These are phyloP conservation scores for Mesoligia furuncula DNA, from an alignment of 2,888 invertebrate species.

Conservation along the genomic window DNA sequence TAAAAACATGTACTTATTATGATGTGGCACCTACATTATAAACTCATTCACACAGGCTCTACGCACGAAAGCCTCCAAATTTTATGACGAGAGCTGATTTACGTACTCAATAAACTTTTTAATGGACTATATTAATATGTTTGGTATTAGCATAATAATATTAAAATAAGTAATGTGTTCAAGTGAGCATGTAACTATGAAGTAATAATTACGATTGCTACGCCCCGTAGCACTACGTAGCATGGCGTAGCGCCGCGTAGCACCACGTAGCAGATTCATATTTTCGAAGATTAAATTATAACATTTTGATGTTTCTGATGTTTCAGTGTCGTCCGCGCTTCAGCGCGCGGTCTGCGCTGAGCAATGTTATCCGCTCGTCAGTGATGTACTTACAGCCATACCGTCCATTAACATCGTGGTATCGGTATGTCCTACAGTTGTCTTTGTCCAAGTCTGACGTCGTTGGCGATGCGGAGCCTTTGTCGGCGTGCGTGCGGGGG, in stretches of 20 bases:
- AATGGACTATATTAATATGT: constrained; percentile 38
- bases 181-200: constrained; percentile 52
- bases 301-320: not conserved
- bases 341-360: not conserved
- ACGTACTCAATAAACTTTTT: constrained; percentile 42
- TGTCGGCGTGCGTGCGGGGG: constrained; percentile 58
- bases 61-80: constrained; percentile 29
- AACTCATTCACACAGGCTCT: constrained; percentile 4
- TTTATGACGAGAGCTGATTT: constrained; percentile 33
- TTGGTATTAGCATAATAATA: constrained; percentile 42
- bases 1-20: not conserved
- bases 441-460: constrained; percentile 44
- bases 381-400: not conserved
- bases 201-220: constrained; percentile 43
- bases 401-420: constrained; percentile 38
- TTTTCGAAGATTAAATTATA: constrained; percentile 14
- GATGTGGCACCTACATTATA: not conserved
- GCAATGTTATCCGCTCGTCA: not conserved
- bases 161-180: constrained; percentile 32
- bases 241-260: constrained; percentile 17
- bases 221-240: constrained; percentile 37
- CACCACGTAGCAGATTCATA: constrained; percentile 26
- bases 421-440: constrained; percentile 46
- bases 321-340: not conserved
- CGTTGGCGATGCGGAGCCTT: constrained; percentile 58